Percentiles rank a stretch among this genome's conserved stretches.
Evolutionary conservation across 92 coral and sea anemone species (phyloP).

Genomic region (Parazoanthus darwini): DNA sequence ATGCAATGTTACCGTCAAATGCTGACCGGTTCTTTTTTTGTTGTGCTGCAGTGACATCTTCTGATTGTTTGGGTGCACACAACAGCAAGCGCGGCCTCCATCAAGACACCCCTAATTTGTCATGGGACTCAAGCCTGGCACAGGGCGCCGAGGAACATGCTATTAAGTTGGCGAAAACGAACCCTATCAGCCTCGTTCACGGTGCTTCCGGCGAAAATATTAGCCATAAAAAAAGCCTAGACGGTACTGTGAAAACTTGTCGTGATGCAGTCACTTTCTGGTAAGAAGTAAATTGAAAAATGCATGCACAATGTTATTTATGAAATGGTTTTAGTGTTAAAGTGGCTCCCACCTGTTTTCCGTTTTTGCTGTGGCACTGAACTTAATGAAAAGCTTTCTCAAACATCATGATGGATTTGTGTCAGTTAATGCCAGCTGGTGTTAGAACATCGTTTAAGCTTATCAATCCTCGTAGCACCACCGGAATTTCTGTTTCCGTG

Average conservation of each 20-base stretch:
- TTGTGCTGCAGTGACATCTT: neutral
- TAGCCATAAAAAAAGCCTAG: neutral
- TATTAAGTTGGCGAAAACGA: neutral
- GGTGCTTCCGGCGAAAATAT: neutral
- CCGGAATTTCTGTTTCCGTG: no score
- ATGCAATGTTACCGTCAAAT: no score
- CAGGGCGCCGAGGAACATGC: neutral
- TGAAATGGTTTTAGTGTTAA: neutral
- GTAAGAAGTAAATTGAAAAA: neutral
- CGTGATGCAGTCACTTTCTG: neutral
- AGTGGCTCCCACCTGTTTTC: no score
- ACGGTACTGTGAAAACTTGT: neutral
- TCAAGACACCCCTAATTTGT: neutral
- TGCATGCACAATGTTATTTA: neutral
- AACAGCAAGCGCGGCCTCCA: neutral
- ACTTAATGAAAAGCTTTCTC: no score
- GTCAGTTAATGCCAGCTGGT: no score
- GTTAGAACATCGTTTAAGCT: no score
- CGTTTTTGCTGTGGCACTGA: no score
- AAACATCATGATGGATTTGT: no score
- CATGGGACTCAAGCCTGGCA: neutral
- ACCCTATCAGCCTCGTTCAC: neutral
- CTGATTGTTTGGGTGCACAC: neutral
- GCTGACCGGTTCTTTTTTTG: neutral
- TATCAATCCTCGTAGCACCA: no score